Percentiles rank a stretch among this genome's conserved stretches.
Evolutionary conservation across 1,140 invertebrate genomes (phyloP).

Genomic region (Heliconius nattereri): DNA sequence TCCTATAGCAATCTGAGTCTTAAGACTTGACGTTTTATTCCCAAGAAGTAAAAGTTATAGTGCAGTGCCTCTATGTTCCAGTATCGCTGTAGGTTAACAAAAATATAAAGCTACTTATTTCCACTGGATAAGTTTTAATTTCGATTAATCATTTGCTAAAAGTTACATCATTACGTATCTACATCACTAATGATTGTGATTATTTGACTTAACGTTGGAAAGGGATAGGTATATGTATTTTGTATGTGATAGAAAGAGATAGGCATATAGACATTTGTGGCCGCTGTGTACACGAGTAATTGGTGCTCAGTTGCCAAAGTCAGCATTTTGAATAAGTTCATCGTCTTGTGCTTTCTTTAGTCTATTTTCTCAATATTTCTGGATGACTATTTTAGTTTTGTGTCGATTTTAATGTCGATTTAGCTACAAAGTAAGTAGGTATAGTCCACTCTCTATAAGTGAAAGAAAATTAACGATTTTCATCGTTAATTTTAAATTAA

Average conservation of each 20-base stretch:
- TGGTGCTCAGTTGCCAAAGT: constrained; percentile 76
- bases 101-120: neutral
- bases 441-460: too few relatives aligned
- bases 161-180: neutral
- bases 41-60: neutral
- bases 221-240: constrained; percentile 43
- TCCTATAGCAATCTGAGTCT: neutral
- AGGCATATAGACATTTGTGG: constrained; percentile 56
- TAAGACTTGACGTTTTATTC: neutral
- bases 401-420: neutral
- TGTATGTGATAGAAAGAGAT: constrained; percentile 45
- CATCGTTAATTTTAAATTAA: too few relatives aligned
- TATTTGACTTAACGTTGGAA: constrained; percentile 34
- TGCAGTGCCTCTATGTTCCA: neutral
- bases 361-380: constrained; percentile 5
- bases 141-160: neutral
- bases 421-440: neutral
- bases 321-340: constrained; percentile 68
- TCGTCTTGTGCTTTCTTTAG: constrained; percentile 62
- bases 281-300: constrained; percentile 66
- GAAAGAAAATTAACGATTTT: too few relatives aligned
- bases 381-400: neutral
- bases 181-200: constrained; percentile 3
- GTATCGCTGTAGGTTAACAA: neutral
- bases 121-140: neutral